Conservation (phyloP, 2,888 invertebrate species). For the Sphecodes monilicornis region DNA sequence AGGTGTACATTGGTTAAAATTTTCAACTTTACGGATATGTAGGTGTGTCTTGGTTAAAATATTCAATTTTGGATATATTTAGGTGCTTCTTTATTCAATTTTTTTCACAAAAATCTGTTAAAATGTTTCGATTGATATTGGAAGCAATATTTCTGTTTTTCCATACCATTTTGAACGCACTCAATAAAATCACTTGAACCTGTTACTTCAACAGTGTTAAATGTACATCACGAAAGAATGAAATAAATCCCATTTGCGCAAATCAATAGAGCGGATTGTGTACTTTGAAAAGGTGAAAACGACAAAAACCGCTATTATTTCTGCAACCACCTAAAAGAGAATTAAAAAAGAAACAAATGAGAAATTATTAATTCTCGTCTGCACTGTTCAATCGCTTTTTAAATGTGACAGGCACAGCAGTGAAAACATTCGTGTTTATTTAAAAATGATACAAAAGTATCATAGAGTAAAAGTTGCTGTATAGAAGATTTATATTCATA, state of each 20-base stretch:
- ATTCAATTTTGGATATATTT: not conserved
- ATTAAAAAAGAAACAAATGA: not conserved
- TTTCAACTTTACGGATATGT: not conserved
- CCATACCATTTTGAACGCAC: not conserved
- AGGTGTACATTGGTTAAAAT: too few species aligned
- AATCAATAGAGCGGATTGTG: not conserved
- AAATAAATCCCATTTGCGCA: not conserved
- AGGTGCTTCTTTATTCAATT: not conserved
- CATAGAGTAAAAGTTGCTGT: not conserved
- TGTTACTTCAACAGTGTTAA: not conserved
- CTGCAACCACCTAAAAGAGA: not conserved
- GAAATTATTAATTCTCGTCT: not conserved
- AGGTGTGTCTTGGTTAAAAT: too few species aligned
- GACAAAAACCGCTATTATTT: not conserved
- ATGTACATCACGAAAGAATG: not conserved
- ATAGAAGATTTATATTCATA: not conserved
- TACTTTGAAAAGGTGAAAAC: not conserved
- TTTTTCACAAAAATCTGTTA: not conserved
- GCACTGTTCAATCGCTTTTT: not conserved
- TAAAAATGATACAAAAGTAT: not conserved
- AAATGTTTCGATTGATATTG: not conserved
- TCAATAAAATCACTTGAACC: not conserved
- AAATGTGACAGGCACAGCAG: not conserved
- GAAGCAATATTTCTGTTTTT: not conserved
- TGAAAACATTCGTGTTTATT: not conserved